Conservation (phyloP, 2,113 vertebrate genomes). For the Hippocampus abdominalis region DNA sequence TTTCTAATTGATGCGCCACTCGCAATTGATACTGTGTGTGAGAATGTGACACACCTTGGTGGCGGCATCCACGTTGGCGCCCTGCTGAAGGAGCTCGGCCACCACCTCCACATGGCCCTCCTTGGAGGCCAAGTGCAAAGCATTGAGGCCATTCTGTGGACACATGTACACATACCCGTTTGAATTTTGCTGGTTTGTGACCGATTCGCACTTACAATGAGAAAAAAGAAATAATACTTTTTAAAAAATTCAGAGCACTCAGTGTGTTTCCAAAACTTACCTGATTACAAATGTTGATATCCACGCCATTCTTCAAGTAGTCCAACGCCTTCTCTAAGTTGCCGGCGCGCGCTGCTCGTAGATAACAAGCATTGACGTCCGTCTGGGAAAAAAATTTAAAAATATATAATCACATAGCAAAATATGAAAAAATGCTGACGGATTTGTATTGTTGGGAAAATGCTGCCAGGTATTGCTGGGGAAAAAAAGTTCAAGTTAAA, state of each 20-base stretch:
- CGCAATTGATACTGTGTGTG: background rate
- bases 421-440: too few relatives aligned
- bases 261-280: conserved; percentile 52
- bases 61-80: conserved; percentile 91
- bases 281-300: conserved; percentile 99
- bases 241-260: too few relatives aligned
- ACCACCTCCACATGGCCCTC: conserved; percentile 97
- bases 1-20: background rate
- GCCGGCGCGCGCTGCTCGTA: conserved; percentile 91
- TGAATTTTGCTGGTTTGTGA: background rate
- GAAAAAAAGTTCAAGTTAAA: too few relatives aligned
- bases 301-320: conserved; percentile 95
- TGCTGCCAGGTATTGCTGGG: too few relatives aligned
- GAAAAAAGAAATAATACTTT: too few relatives aligned
- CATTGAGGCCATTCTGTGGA: conserved; percentile 91
- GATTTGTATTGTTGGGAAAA: too few relatives aligned
- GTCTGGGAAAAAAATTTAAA: conserved; percentile 72
- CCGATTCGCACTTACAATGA: background rate
- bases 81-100: conserved; percentile 89
- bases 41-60: conserved; percentile 83
- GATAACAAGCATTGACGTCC: conserved; percentile 93
- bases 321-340: conserved; percentile 96
- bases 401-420: background rate
- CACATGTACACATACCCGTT: background rate
- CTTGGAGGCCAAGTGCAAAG: conserved; percentile 96